Conservation (phyloP, 1,140 invertebrate genomes). For the Drosophila mojavensis region DNA sequence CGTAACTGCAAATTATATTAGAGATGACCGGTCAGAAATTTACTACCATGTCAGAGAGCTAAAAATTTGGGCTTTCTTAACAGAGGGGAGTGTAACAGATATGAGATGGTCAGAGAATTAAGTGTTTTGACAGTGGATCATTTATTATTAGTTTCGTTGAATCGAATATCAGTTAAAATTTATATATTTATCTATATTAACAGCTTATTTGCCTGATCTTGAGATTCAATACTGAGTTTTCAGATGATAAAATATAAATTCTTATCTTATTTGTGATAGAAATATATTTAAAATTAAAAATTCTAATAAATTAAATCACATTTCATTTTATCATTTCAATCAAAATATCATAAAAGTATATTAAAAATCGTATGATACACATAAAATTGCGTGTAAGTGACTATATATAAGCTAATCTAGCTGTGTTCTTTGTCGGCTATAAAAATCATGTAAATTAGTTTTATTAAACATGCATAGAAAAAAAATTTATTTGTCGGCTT, state of each 20-base stretch:
- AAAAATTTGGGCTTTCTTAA: neutral
- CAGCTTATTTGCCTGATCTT: too few species aligned
- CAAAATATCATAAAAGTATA: neutral
- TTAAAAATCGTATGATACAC: neutral
- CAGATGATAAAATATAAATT: neutral
- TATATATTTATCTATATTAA: too few species aligned
- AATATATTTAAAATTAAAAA: neutral
- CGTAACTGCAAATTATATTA: slow-evolving; percentile 47
- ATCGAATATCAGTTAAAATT: too few species aligned
- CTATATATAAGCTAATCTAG: too few species aligned
- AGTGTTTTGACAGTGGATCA: neutral
- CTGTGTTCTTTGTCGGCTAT: neutral
- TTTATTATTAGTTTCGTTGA: neutral
- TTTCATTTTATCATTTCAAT: too few species aligned
- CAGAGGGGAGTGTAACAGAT: slow-evolving; percentile 10
- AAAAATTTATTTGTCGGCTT: neutral
- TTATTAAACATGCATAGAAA: neutral
- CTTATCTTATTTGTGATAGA: neutral
- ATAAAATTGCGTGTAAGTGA: too few species aligned
- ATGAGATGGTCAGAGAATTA: slow-evolving; percentile 10
- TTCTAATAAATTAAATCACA: neutral
- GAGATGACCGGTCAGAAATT: slow-evolving; percentile 31
- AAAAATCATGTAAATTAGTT: neutral
- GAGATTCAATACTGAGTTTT: too few species aligned
- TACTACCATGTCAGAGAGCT: neutral